Percentiles rank a stretch among this genome's conserved stretches.
These are phyloP conservation scores for Podarcis raffonei DNA, from an alignment of 2,113 vertebrate genomes.

Conservation along the genomic window DNA sequence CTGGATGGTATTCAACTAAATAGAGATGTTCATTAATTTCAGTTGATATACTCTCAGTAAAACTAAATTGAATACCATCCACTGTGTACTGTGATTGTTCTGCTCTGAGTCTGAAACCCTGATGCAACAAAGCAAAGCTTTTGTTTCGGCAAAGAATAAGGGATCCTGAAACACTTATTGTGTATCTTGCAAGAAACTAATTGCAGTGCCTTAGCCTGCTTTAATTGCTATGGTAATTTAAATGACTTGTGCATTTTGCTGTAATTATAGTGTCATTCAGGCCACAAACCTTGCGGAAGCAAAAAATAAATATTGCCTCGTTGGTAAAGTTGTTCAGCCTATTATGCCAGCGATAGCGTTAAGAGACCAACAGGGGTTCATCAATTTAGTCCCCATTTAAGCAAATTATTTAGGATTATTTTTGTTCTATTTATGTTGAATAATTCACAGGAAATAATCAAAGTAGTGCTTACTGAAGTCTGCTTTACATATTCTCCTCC, in stretches of 20 bases:
- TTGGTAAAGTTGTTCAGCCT: constrained; percentile 29
- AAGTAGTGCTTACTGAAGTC: background rate
- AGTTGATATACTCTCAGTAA: too few relatives aligned
- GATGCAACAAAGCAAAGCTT: background rate
- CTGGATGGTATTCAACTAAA: too few relatives aligned
- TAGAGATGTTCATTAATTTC: too few relatives aligned
- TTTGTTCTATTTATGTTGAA: background rate
- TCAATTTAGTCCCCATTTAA: background rate
- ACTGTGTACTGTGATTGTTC: too few relatives aligned
- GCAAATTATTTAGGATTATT: constrained; percentile 5
- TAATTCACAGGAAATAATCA: background rate
- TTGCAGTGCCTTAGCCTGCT: constrained; percentile 36
- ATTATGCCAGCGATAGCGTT: background rate
- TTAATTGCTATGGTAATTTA: constrained; percentile 53
- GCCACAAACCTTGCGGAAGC: constrained; percentile 46
- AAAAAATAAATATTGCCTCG: constrained; percentile 27
- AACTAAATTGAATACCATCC: too few relatives aligned
- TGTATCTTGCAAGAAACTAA: constrained; percentile 49
- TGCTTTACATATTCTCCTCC: background rate
- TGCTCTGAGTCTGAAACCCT: background rate
- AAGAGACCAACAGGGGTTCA: constrained; percentile 20
- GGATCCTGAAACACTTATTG: background rate
- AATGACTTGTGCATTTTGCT: constrained; percentile 49
- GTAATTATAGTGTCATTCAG: constrained; percentile 55
- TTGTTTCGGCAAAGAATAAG: background rate